Percentiles rank a stretch among this genome's conserved stretches.
These are phyloP conservation scores for Spheniscus humboldti DNA, from an alignment of 2,797 vertebrate genomes.

Conservation along the genomic window DNA sequence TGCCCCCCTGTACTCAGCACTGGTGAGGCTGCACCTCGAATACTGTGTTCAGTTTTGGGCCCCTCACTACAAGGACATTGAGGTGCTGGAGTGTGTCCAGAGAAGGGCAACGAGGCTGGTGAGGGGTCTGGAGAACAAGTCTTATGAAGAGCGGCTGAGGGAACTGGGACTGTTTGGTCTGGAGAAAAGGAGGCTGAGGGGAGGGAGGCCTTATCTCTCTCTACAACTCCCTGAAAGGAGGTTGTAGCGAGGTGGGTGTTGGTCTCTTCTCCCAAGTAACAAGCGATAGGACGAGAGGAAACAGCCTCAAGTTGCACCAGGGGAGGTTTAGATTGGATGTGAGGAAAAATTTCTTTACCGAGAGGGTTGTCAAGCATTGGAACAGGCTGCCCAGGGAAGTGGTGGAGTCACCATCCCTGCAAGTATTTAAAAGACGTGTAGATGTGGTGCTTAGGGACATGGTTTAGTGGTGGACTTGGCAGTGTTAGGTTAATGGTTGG, in stretches of 20 bases:
- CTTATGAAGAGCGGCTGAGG: neutral
- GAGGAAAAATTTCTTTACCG: neutral
- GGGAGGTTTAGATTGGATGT: neutral
- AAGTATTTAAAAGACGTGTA: neutral
- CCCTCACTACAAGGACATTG: neutral
- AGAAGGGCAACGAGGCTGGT: neutral
- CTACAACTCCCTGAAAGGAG: neutral
- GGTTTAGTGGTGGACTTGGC: neutral
- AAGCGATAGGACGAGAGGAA: neutral
- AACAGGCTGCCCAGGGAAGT: neutral
- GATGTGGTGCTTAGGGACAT: neutral
- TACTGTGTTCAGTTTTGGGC: neutral
- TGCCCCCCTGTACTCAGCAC: neutral
- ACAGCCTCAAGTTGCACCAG: neutral
- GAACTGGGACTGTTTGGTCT: fast-evolving
- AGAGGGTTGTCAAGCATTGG: neutral
- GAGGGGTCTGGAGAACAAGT: neutral
- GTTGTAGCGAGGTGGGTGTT: fast-evolving
- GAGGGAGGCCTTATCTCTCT: neutral
- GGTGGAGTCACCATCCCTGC: neutral
- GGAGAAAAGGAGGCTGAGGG: neutral
- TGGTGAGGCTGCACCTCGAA: neutral
- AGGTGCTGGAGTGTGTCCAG: fast-evolving
- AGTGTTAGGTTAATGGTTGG: neutral
- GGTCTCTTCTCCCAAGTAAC: neutral